A percentile compares a stretch with the other conserved stretches of the same genome.
Conservation (phyloP, 2,113 vertebrate species). For the Bombycilla garrulus region DNA sequence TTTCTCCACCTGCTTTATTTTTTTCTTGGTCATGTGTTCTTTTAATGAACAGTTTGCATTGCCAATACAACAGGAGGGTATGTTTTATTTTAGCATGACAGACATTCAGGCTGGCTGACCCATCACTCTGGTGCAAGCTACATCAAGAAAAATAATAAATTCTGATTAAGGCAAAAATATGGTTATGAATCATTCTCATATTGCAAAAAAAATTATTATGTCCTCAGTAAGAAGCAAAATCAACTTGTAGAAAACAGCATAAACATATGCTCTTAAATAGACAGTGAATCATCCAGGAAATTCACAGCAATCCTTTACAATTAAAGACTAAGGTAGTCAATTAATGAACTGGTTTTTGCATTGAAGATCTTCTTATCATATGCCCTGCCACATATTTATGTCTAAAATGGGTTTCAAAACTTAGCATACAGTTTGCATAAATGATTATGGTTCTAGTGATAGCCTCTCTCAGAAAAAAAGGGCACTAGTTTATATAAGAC, state of each 20-base stretch:
- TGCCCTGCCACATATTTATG: neutral
- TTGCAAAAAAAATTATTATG: neutral
- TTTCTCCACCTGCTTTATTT: neutral
- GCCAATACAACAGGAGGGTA: neutral
- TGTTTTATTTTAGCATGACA: neutral
- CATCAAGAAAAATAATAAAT: neutral
- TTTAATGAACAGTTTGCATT: neutral
- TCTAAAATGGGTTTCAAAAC: neutral
- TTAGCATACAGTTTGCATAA: neutral
- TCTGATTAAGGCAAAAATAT: neutral
- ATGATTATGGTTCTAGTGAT: neutral
- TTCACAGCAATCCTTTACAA: neutral
- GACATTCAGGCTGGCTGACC: neutral
- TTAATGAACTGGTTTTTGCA: neutral
- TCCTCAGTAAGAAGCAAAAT: conserved; percentile 3
- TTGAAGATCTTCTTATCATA: neutral
- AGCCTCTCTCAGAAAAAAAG: neutral
- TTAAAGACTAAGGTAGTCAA: neutral
- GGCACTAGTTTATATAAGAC: neutral
- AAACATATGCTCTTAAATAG: neutral
- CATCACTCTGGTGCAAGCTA: neutral
- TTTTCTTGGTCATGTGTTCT: neutral
- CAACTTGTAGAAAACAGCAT: neutral
- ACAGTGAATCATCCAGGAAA: neutral
- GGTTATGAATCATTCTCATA: neutral